Conservation (phyloP, 1,140 invertebrate species). For the Phthorimaea operculella region DNA sequence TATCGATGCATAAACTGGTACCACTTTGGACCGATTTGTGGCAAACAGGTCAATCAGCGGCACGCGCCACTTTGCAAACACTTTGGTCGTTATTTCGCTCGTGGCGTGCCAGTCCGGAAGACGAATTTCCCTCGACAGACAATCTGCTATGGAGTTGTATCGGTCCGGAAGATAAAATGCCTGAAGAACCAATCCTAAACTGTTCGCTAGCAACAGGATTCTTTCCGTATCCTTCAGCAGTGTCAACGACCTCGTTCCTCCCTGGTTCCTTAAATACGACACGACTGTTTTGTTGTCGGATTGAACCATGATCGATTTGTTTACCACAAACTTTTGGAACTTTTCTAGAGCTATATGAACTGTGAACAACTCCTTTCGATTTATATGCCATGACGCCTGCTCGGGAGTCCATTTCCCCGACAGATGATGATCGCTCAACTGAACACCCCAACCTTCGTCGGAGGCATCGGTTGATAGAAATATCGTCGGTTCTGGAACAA, state of each 20-base stretch:
- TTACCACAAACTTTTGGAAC: neutral
- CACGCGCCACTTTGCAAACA: slow-evolving; percentile 25
- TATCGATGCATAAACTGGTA: slow-evolving; percentile 5
- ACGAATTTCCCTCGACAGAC: slow-evolving; percentile 16
- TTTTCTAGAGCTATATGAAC: neutral
- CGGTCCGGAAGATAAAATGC: slow-evolving; percentile 10
- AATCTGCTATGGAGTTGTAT: slow-evolving; percentile 17
- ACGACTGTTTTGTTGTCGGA: slow-evolving; percentile 7
- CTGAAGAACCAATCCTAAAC: neutral
- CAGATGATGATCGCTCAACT: neutral
- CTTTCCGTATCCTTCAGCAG: neutral
- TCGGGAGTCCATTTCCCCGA: neutral
- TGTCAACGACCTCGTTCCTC: slow-evolving; percentile 6
- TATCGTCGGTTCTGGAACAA: neutral
- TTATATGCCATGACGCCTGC: slow-evolving; percentile 8
- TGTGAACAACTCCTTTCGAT: slow-evolving; percentile 4
- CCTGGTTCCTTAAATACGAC: slow-evolving; percentile 7
- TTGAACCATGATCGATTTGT: slow-evolving; percentile 8
- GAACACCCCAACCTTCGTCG: slow-evolving; percentile 6
- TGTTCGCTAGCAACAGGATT: neutral
- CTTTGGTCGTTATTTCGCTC: slow-evolving; percentile 14
- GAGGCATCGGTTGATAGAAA: slow-evolving; percentile 7
- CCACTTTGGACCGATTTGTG: slow-evolving; percentile 3
- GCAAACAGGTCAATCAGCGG: slow-evolving; percentile 12
- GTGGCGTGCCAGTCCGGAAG: slow-evolving; percentile 30